Percentiles rank a stretch among this genome's conserved stretches.
phyloP scores from a whole-genome alignment of 2,888 invertebrate species.

The Volucella bombylans region DNA sequence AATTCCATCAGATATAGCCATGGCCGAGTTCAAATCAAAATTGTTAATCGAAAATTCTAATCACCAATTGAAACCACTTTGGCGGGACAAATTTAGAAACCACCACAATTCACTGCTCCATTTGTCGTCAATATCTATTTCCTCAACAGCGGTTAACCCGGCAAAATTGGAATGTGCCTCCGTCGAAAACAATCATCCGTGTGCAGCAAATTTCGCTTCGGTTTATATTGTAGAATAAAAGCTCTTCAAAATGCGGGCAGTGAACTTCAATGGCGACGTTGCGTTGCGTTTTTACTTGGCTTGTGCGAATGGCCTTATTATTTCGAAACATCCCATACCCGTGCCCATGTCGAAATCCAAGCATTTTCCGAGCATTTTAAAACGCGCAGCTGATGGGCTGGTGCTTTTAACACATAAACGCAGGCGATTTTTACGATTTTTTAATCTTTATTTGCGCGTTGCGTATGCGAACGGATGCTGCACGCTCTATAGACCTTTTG shows the following conservation, averaged over 20 bases:
- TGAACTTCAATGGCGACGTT: slow-evolving; percentile 66
- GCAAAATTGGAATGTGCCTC: slow-evolving; percentile 54
- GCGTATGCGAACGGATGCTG: slow-evolving; percentile 13
- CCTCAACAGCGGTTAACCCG: neutral
- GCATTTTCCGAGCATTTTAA: no score
- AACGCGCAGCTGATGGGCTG: slow-evolving; percentile 36
- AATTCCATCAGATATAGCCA: no score
- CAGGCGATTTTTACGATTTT: neutral
- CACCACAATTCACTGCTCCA: neutral
- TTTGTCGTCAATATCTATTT: neutral
- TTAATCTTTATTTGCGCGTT: slow-evolving; percentile 17
- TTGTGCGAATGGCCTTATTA: slow-evolving; percentile 56
- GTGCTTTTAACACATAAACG: slow-evolving; percentile 23
- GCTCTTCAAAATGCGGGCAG: slow-evolving; percentile 55
- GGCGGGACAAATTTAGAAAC: no score
- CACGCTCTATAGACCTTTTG: slow-evolving; percentile 45
- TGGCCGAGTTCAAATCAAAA: no score
- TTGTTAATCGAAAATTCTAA: no score
- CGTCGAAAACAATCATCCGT: neutral
- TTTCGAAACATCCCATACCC: slow-evolving; percentile 42
- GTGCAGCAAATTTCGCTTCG: slow-evolving; percentile 3
- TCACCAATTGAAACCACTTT: no score
- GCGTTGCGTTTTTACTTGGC: neutral
- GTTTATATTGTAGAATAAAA: neutral
- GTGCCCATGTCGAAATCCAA: neutral